Evolutionary conservation across 2,113 vertebrate genomes (phyloP).

Genomic region (Syngnathoides biaculeatus): DNA sequence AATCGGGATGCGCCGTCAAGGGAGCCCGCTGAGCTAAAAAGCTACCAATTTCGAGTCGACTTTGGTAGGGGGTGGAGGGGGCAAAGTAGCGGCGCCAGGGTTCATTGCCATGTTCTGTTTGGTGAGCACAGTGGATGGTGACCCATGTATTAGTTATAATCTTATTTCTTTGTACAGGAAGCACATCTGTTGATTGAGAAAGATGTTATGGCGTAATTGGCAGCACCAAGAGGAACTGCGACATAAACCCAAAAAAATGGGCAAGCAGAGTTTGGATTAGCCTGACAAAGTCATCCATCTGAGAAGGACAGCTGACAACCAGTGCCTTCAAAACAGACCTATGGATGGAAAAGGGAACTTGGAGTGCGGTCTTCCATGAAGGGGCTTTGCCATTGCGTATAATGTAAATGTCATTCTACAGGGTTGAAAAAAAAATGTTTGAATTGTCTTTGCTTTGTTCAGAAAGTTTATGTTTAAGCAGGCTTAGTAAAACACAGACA

Average conservation of each 20-base stretch:
- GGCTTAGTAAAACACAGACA: not conserved
- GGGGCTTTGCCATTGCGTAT: slow-evolving; percentile 24
- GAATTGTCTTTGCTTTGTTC: slow-evolving; percentile 4
- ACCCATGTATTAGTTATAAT: slow-evolving; percentile 69
- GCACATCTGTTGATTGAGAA: slow-evolving; percentile 58
- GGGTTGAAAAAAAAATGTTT: slow-evolving; percentile 13
- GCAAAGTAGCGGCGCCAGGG: slow-evolving; percentile 31
- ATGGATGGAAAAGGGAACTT: slow-evolving; percentile 30
- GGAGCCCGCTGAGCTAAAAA: slow-evolving; percentile 48
- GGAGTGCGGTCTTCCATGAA: slow-evolving; percentile 36
- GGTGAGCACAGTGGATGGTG: slow-evolving; percentile 28
- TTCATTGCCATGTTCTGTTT: slow-evolving; percentile 35
- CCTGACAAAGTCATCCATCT: slow-evolving; percentile 39
- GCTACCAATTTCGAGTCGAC: slow-evolving; percentile 62
- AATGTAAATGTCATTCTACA: slow-evolving; percentile 17
- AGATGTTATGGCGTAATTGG: slow-evolving; percentile 48
- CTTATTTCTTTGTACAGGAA: slow-evolving; percentile 25
- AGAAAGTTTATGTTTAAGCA: not conserved
- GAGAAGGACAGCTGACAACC: slow-evolving; percentile 58
- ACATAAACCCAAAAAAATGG: slow-evolving; percentile 15
- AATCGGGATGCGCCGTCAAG: slow-evolving; percentile 47
- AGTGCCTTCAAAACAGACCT: slow-evolving; percentile 30
- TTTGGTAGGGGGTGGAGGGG: too few relatives aligned
- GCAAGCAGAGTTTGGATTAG: slow-evolving; percentile 36
- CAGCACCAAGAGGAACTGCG: slow-evolving; percentile 11